Evolutionary conservation across 2,113 vertebrate genomes (phyloP).

Genomic region (Melanotaenia duboulayi): DNA sequence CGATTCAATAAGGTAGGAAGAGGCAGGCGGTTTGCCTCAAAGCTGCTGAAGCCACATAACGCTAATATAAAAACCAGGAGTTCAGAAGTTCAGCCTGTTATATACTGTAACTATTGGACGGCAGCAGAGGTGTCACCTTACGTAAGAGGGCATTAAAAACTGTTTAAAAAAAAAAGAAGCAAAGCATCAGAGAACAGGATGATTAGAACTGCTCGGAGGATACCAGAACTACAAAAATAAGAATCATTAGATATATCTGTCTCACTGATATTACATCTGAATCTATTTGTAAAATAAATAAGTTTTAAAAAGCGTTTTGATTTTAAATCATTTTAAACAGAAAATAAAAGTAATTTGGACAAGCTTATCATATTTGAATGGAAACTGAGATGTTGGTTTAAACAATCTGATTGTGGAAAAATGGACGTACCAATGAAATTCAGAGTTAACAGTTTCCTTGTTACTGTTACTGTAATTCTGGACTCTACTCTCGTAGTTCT

Average conservation of each 20-base stretch:
- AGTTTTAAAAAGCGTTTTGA: neutral
- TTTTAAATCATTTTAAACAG: neutral
- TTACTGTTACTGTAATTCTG: neutral
- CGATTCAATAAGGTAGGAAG: neutral
- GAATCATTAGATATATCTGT: neutral
- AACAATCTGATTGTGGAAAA: neutral
- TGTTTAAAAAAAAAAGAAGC: neutral
- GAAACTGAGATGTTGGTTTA: neutral
- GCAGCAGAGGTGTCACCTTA: slow-evolving; percentile 16
- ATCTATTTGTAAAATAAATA: neutral
- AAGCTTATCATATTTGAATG: too few relatives aligned
- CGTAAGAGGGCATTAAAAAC: neutral
- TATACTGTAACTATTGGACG: neutral
- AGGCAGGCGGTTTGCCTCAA: slow-evolving; percentile 10
- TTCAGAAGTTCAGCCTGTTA: slow-evolving; percentile 37
- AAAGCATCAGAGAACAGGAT: neutral
- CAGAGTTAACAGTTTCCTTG: neutral
- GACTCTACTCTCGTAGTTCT: neutral
- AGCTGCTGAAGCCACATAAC: slow-evolving; percentile 22
- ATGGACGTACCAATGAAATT: neutral
- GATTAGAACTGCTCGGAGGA: neutral
- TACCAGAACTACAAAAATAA: too few relatives aligned
- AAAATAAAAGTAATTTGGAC: neutral
- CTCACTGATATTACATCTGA: neutral
- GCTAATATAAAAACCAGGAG: slow-evolving; percentile 11